A percentile compares a stretch with the other conserved stretches of the same genome.
phyloP scores from a whole-genome alignment of 2,888 invertebrate genomes.

The Tortricodes alternella region DNA sequence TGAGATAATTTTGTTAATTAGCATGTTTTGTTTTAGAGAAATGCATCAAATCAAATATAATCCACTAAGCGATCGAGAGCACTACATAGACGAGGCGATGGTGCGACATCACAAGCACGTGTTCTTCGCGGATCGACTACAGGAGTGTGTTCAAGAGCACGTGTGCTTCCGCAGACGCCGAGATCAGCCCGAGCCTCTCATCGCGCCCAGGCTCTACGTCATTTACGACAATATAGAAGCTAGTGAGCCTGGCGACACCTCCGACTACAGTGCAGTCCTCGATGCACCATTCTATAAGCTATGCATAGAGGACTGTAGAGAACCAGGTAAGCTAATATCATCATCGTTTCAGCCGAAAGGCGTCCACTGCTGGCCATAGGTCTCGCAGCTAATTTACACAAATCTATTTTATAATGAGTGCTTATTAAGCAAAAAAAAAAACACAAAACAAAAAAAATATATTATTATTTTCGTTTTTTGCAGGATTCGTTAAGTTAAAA shows the following conservation, averaged over 20 bases:
- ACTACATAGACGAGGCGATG: constrained; percentile 76
- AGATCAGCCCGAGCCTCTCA: constrained; percentile 79
- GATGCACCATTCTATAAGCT: constrained; percentile 85
- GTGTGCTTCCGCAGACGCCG: constrained; percentile 75
- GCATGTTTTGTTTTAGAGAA: constrained; percentile 72
- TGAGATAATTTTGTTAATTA: no score
- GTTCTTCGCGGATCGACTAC: constrained; percentile 86
- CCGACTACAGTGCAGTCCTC: constrained; percentile 82
- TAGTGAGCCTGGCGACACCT: constrained; percentile 83
- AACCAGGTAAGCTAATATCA: constrained; percentile 55
- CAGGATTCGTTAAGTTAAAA: constrained; percentile 84
- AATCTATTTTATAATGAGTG: no score
- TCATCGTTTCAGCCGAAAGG: no score
- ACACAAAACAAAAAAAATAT: no score
- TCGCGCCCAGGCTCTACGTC: constrained; percentile 85
- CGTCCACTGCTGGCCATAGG: no score
- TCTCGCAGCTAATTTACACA: no score
- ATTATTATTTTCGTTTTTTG: constrained; percentile 38
- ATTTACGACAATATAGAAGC: constrained; percentile 89
- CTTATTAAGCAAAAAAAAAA: no score
- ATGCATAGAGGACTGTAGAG: constrained; percentile 80
- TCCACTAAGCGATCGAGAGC: constrained; percentile 73
- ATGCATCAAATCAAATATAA: constrained; percentile 75
- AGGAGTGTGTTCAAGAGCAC: constrained; percentile 85
- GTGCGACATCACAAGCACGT: constrained; percentile 84